A percentile compares a stretch with the other conserved stretches of the same genome.
Evolutionary conservation across 2,888 invertebrate species (phyloP).

Genomic region (Standfussiana lucernea): DNA sequence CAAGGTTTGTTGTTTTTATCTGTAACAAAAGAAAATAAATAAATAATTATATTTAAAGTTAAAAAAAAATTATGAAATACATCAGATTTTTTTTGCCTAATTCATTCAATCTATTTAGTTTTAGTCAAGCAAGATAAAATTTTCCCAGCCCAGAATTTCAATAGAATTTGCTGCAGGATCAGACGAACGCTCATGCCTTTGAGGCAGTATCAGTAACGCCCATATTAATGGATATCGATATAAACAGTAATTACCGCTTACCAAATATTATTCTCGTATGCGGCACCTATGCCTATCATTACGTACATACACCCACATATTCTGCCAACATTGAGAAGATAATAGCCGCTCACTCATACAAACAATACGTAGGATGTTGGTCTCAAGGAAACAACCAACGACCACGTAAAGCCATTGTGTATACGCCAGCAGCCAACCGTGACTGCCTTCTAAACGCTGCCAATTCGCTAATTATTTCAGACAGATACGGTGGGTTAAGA

Average conservation of each 20-base stretch:
- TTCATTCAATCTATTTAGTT: not conserved
- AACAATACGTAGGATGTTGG: conserved; percentile 64
- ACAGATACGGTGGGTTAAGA: conserved; percentile 7
- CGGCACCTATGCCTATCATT: conserved; percentile 22
- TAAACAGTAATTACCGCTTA: conserved; percentile 1
- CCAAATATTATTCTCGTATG: not conserved
- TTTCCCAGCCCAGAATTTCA: not conserved
- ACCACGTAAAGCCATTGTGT: conserved; percentile 60
- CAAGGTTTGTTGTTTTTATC: conserved; percentile 37
- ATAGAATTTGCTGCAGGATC: not conserved
- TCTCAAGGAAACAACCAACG: conserved; percentile 63
- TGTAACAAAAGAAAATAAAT: conserved; percentile 58
- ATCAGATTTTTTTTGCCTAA: not conserved
- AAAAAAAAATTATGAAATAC: not conserved
- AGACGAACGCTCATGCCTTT: not conserved
- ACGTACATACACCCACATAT: conserved; percentile 18
- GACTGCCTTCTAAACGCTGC: conserved; percentile 51
- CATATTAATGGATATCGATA: not conserved
- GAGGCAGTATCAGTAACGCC: not conserved
- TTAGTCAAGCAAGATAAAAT: not conserved
- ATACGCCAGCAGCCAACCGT: conserved; percentile 54
- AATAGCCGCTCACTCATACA: conserved; percentile 58
- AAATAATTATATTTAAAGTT: not conserved
- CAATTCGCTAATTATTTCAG: conserved; percentile 46
- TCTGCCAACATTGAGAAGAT: conserved; percentile 52